Evolutionary conservation across 92 coral and sea anemone species (phyloP).

Genomic region (Porites lobata): DNA sequence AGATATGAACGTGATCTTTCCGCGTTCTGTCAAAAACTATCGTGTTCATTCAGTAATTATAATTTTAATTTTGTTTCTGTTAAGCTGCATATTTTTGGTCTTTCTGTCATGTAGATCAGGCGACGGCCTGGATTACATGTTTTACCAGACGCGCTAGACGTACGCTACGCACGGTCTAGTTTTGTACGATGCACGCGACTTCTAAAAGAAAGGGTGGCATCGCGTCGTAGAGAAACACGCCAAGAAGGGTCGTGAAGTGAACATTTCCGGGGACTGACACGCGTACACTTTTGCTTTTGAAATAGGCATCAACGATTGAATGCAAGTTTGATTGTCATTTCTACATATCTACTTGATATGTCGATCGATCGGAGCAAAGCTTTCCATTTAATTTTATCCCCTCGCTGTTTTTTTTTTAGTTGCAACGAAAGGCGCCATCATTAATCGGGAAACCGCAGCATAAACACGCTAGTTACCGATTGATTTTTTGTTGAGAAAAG

Average conservation of each 20-base stretch:
- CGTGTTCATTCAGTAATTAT: neutral
- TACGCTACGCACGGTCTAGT: neutral
- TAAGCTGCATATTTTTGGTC: neutral
- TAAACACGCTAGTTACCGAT: slow-evolving; percentile 19
- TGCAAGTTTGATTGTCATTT: slow-evolving; percentile 4
- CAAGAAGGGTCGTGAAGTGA: slow-evolving; percentile 19
- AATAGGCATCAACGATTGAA: neutral
- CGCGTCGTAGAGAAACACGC: neutral
- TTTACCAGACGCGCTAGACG: neutral
- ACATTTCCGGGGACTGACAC: slow-evolving; percentile 20
- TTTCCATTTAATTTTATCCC: neutral
- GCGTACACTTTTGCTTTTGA: neutral
- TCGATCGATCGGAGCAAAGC: neutral
- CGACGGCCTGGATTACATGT: neutral
- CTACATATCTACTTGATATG: neutral
- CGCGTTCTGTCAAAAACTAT: neutral
- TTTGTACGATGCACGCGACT: neutral
- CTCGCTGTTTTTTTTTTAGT: neutral
- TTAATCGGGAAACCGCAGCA: slow-evolving; percentile 8
- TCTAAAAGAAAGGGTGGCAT: neutral
- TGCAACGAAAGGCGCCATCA: neutral
- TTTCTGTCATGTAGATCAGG: neutral
- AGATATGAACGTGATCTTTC: neutral
- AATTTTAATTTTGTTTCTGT: slow-evolving; percentile 28
- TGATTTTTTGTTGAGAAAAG: neutral